Evolutionary conservation across 1,140 invertebrate genomes (phyloP), one percentile per base, ranked within the genome.

Genomic region (Anastatus disparis): DNA sequence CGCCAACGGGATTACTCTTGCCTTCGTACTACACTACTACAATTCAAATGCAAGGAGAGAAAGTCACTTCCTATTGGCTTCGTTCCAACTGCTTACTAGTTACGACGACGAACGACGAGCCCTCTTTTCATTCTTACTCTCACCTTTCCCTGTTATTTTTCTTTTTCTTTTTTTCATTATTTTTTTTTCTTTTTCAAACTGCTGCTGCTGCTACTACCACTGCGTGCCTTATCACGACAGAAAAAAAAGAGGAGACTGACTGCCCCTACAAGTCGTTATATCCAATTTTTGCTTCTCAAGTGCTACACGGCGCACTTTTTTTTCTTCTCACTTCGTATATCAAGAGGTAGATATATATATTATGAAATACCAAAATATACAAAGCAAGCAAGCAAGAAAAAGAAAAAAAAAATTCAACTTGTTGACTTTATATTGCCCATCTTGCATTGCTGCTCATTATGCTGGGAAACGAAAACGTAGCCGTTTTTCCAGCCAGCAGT

Each of bases 1-100:
- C n/a, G n/a, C n/a, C 65, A 24, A 46, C 55, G 27, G 65, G 50
- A 61, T 56, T 15, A 38, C 9, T 7, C 48, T 8, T 4, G 48
- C 7, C 22, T 46, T 8, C 44, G 44, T 46, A n/a, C 44, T 46
- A 6, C 44, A 20, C 6, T 20, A n/a, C n/a, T 59, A 31, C 55
- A 38, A 59, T 38, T 42, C 52, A 55, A 27, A 55, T 55, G n/a
- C n/a, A n/a, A 8, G 52, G 10, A 13, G 27, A 55, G 52, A 9
- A 6, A n/a, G n/a, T n/a, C 52, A 15, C 52, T 61, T 29, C 17
- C 40, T 17, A 52, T 35, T 22, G 44, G 31, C 20, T 29, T 27
- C 26, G 44, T 15, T 7, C 61, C 13, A 65, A 26, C 62, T 20
- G 17, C 31, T 50, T 40, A 52, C 46, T 63, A 12, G 12, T 42